Conservation (phyloP, 2,888 invertebrate species). For the Pollenia angustigena region DNA sequence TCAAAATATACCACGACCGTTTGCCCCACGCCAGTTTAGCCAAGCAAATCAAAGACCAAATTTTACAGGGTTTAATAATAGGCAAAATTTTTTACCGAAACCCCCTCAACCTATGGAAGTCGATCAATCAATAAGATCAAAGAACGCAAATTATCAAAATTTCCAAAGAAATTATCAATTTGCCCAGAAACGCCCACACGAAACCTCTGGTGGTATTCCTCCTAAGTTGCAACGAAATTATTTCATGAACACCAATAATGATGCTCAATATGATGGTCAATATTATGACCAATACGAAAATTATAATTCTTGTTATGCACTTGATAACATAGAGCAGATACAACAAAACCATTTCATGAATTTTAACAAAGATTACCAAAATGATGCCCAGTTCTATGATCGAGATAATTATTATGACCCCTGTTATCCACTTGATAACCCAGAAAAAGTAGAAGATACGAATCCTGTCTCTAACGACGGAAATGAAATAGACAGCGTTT, state of each 20-base stretch:
- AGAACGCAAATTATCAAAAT: conserved; percentile 2
- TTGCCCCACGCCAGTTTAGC: background rate
- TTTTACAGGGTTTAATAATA: background rate
- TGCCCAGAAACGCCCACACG: conserved; percentile 1
- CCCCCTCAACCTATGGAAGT: conserved; percentile 8
- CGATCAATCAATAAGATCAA: conserved; percentile 2
- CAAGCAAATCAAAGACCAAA: conserved; percentile 7
- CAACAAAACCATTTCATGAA: no score
- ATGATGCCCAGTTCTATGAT: no score
- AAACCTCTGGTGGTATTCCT: background rate
- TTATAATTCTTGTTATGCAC: background rate
- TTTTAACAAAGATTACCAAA: no score
- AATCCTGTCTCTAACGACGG: no score
- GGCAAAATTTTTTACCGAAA: background rate
- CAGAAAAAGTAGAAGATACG: no score
- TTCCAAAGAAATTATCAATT: conserved; percentile 11
- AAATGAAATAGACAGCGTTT: no score
- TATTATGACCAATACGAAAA: background rate
- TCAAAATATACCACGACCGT: background rate
- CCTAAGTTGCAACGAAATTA: conserved; percentile 14
- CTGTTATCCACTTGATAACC: no score
- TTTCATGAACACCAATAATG: background rate
- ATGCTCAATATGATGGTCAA: background rate
- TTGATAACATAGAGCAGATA: no score
- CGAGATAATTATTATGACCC: no score